Evolutionary conservation across 2,797 vertebrate species (phyloP).

Genomic region (Chaunax sp.): DNA sequence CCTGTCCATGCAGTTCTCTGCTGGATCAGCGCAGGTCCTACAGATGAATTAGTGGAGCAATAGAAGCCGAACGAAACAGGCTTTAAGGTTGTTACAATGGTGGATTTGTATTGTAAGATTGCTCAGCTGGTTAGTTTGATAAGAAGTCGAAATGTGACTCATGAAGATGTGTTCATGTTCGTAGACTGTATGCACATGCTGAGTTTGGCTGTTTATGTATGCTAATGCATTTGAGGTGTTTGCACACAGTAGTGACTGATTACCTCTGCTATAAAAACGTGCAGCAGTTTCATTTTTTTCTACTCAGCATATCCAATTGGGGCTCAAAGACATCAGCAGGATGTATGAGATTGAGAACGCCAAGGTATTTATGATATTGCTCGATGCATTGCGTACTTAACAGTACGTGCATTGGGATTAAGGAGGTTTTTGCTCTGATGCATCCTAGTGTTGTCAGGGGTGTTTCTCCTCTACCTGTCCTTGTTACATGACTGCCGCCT

Average conservation of each 20-base stretch:
- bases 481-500: slow-evolving; percentile 73
- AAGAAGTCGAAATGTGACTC: slow-evolving; percentile 23
- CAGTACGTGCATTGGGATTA: slow-evolving; percentile 47
- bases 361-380: slow-evolving; percentile 48
- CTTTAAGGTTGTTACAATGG: slow-evolving; percentile 32
- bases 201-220: slow-evolving; percentile 33
- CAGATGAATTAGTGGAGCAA: slow-evolving; percentile 57
- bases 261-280: slow-evolving; percentile 31
- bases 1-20: slow-evolving; percentile 42
- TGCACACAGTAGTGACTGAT: slow-evolving; percentile 38
- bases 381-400: slow-evolving; percentile 19
- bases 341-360: slow-evolving; percentile 23
- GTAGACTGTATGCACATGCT: background rate
- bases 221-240: slow-evolving; percentile 36
- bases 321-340: slow-evolving; percentile 36
- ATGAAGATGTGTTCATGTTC: slow-evolving; percentile 5
- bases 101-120: slow-evolving; percentile 33
- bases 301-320: background rate
- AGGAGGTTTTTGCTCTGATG: slow-evolving; percentile 53
- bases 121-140: slow-evolving; percentile 33
- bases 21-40: slow-evolving; percentile 52
- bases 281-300: slow-evolving; percentile 11
- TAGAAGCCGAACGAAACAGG: slow-evolving; percentile 53
- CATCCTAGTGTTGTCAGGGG: slow-evolving; percentile 38
- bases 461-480: slow-evolving; percentile 72